Evolutionary conservation across 64 coral and sea anemone genomes (phyloP).

Genomic region (Porites lutea): DNA sequence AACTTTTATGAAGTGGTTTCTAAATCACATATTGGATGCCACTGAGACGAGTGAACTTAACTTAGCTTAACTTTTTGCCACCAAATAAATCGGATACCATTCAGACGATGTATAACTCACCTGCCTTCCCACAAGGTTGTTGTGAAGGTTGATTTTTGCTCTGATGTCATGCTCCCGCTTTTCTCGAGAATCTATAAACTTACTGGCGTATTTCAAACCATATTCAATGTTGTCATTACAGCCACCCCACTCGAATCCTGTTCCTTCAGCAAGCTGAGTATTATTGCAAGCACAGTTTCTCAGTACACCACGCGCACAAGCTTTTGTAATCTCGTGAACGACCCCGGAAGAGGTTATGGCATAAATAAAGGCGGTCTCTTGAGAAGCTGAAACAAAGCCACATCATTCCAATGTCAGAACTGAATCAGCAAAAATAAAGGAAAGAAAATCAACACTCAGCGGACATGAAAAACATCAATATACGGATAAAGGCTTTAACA

Average conservation of each 20-base stretch:
- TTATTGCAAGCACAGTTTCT: constrained; percentile 77
- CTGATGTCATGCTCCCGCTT: constrained; percentile 73
- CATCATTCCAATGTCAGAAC: too few relatives aligned
- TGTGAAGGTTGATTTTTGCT: constrained; percentile 97
- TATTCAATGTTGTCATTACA: constrained; percentile 95
- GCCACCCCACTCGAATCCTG: constrained; percentile 93
- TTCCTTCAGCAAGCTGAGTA: constrained; percentile 26
- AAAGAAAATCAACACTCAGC: too few relatives aligned
- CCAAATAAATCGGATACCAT: too few relatives aligned
- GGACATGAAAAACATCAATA: too few relatives aligned
- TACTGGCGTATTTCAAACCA: constrained; percentile 86
- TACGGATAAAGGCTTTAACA: too few relatives aligned
- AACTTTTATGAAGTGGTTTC: too few relatives aligned
- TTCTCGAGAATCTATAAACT: constrained; percentile 93
- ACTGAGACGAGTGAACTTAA: too few relatives aligned
- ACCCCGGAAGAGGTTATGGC: constrained; percentile 92
- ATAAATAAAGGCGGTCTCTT: constrained; percentile 92
- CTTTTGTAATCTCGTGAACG: constrained; percentile 91
- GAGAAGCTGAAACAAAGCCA: constrained; percentile 53
- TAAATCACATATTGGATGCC: too few relatives aligned
- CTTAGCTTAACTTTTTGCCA: too few relatives aligned
- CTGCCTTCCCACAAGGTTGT: constrained; percentile 91
- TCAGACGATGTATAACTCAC: constrained; percentile 50
- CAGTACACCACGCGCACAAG: constrained; percentile 88
- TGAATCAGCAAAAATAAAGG: too few relatives aligned